Evolutionary conservation across 2,797 vertebrate species (phyloP).

Genomic region (Sciurus carolinensis): DNA sequence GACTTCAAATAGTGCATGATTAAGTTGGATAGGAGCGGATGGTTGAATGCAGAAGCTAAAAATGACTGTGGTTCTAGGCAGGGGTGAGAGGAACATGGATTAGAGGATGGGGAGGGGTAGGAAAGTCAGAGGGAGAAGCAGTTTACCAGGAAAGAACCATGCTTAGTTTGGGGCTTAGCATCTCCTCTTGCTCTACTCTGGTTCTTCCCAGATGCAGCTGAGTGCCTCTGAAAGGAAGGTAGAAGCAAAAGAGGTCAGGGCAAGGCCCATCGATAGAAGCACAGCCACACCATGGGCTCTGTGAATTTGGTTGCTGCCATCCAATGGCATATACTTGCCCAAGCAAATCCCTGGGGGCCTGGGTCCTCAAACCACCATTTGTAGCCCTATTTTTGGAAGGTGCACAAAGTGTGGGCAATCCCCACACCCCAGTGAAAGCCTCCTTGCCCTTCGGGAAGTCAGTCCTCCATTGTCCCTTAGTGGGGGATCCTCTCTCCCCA

Average conservation of each 20-base stretch:
- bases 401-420: background rate
- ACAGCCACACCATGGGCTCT: background rate
- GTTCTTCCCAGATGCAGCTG: background rate
- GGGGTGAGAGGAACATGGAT: background rate
- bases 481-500: background rate
- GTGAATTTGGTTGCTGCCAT: background rate
- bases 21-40: background rate
- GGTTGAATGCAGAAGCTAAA: background rate
- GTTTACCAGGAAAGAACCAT: background rate
- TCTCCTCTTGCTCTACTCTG: background rate
- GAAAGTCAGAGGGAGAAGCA: background rate
- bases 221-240: background rate
- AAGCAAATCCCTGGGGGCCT: background rate
- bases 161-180: background rate
- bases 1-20: background rate
- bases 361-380: background rate
- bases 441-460: background rate
- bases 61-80: background rate
- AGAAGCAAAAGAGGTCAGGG: background rate
- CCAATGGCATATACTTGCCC: background rate
- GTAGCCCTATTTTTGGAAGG: background rate
- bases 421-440: background rate
- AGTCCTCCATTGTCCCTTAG: background rate
- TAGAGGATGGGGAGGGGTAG: background rate
- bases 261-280: accelerated